These are phyloP conservation scores for Alsophila aescularia DNA, from an alignment of 2,888 invertebrate genomes.

Conservation along the genomic window DNA sequence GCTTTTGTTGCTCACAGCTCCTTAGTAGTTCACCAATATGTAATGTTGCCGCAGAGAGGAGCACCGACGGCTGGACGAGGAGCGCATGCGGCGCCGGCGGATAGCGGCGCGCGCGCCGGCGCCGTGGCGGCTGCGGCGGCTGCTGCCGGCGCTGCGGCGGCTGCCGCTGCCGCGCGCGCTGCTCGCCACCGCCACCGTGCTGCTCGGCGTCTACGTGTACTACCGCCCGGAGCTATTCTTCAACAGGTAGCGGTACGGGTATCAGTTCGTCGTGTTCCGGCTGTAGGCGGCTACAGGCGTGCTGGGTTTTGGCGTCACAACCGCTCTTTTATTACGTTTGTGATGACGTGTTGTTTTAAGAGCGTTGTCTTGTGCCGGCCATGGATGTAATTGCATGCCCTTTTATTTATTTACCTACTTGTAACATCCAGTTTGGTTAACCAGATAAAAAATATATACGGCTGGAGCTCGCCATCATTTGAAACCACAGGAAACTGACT, in stretches of 20 bases:
- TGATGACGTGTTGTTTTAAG: too few species aligned
- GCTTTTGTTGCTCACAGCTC: too few species aligned
- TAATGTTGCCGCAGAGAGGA: constrained; percentile 79
- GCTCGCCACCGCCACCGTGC: constrained; percentile 83
- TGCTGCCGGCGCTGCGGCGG: constrained; percentile 59
- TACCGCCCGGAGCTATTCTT: constrained; percentile 78
- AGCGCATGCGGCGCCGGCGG: constrained; percentile 74
- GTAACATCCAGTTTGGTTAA: too few species aligned
- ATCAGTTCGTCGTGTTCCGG: constrained; percentile 73
- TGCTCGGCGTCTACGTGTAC: constrained; percentile 85
- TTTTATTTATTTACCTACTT: too few species aligned
- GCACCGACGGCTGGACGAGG: constrained; percentile 84
- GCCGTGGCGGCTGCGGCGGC: constrained; percentile 54
- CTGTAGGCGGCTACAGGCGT: constrained; percentile 44
- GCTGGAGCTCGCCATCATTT: too few species aligned
- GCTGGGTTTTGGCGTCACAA: too few species aligned
- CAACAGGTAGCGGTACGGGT: constrained; percentile 76
- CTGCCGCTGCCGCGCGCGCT: constrained; percentile 72
- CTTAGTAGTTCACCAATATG: too few species aligned
- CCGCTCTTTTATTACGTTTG: too few species aligned
- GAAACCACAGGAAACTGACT: too few species aligned
- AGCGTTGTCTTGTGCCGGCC: too few species aligned
- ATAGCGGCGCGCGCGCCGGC: constrained; percentile 37
- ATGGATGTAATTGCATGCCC: too few species aligned
- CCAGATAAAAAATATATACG: too few species aligned